phyloP scores from a whole-genome alignment of 2,888 invertebrate species.

The Drosophila setosimentum region DNA sequence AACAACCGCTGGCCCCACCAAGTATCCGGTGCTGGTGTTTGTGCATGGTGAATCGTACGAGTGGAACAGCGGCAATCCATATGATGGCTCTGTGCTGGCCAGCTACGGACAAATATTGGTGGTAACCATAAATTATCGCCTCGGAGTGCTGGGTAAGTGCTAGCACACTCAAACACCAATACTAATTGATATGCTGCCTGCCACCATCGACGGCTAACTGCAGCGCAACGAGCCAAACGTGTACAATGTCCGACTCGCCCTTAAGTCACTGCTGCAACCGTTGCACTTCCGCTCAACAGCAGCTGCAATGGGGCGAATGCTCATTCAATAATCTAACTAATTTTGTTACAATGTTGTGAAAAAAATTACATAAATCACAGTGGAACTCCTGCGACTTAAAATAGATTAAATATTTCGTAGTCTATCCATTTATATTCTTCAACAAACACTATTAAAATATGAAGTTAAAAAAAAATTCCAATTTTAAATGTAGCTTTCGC shows the following conservation, averaged over 20 bases:
- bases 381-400: conserved; percentile 7
- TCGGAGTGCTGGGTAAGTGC: conserved; percentile 91
- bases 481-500: too few species aligned
- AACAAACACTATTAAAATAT: not conserved
- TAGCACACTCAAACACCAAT: conserved; percentile 60
- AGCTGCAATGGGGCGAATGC: conserved; percentile 33
- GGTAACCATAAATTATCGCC: conserved; percentile 94
- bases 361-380: conserved; percentile 32
- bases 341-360: conserved; percentile 45
- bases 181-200: conserved; percentile 74
- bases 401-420: not conserved
- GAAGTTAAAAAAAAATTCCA: too few species aligned
- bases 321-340: conserved; percentile 64
- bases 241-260: conserved; percentile 35
- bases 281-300: conserved; percentile 58
- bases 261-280: conserved; percentile 49
- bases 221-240: conserved; percentile 55
- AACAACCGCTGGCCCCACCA: conserved; percentile 84
- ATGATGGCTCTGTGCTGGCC: conserved; percentile 97
- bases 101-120: conserved; percentile 96
- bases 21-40: conserved; percentile 96
- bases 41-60: conserved; percentile 98
- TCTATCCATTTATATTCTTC: not conserved
- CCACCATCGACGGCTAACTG: conserved; percentile 44
- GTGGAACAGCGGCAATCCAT: conserved; percentile 99